Percentiles rank a stretch among this genome's conserved stretches.
These are phyloP conservation scores for Parnassius mnemosyne DNA, from an alignment of 2,888 invertebrate genomes.

Conservation along the genomic window DNA sequence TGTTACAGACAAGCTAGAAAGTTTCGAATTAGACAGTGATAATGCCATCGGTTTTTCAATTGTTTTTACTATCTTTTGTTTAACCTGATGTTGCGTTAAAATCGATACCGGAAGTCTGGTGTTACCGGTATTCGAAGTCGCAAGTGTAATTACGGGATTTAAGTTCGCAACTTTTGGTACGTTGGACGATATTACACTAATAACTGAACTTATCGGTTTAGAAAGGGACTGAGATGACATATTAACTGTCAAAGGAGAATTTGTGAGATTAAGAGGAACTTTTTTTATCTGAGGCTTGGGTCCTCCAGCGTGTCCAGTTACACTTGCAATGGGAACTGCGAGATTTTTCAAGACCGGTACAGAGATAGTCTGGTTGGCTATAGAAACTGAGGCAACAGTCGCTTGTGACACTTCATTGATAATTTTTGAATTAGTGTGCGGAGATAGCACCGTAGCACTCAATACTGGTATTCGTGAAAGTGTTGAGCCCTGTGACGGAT, in stretches of 20 bases:
- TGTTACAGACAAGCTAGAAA: constrained; percentile 79
- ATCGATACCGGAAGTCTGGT: constrained; percentile 69
- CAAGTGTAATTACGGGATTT: constrained; percentile 66
- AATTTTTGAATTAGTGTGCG: constrained; percentile 70
- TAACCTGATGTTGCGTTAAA: constrained; percentile 72
- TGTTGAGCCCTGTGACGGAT: constrained; percentile 48
- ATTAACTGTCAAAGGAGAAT: constrained; percentile 57
- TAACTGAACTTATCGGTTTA: constrained; percentile 70
- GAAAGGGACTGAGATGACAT: constrained; percentile 62
- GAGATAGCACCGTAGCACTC: constrained; percentile 58
- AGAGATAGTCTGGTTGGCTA: constrained; percentile 76
- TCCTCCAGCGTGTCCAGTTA: constrained; percentile 45
- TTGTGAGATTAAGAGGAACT: constrained; percentile 59
- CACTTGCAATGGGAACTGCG: constrained; percentile 59
- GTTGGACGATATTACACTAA: constrained; percentile 73
- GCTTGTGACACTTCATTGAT: constrained; percentile 81
- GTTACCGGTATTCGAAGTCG: constrained; percentile 55
- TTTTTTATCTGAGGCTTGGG: constrained; percentile 60
- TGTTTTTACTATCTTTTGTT: constrained; percentile 76
- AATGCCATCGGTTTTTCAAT: constrained; percentile 75
- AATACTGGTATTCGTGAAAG: constrained; percentile 64
- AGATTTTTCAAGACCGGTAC: constrained; percentile 72
- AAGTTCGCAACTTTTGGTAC: constrained; percentile 60
- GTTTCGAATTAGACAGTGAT: constrained; percentile 74
- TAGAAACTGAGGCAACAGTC: constrained; percentile 78